Evolutionary conservation across 2,888 invertebrate genomes (phyloP).

Genomic region (Conomelus anceps): DNA sequence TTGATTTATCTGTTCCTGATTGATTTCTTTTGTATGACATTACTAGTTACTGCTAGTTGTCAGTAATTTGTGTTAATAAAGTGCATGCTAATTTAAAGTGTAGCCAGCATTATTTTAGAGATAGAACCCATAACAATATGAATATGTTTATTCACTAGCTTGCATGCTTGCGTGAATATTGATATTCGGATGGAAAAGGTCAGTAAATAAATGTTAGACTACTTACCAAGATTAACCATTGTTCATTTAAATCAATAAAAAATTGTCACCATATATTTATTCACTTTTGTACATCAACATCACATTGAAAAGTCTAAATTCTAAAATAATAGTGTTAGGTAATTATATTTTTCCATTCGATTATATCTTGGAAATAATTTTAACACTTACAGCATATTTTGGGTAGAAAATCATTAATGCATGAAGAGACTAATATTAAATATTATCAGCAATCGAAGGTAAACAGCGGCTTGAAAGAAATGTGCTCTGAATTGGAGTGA

Average conservation of each 20-base stretch:
- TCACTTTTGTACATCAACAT: neutral
- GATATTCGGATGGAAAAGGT: neutral
- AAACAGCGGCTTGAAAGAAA: no score
- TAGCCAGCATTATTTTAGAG: no score
- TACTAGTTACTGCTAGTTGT: no score
- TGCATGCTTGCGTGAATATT: no score
- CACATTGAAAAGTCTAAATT: neutral
- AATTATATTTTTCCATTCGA: neutral
- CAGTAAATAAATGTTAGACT: neutral
- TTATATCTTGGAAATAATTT: neutral
- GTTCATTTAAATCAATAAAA: neutral
- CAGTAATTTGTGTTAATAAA: no score
- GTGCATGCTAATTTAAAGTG: no score
- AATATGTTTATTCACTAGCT: no score
- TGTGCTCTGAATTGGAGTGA: no score
- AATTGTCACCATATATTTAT: neutral
- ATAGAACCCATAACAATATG: no score
- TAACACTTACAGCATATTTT: neutral
- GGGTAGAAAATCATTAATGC: neutral
- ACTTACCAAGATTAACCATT: neutral
- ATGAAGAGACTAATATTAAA: neutral
- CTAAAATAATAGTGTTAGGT: neutral
- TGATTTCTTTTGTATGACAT: no score
- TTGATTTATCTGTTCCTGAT: no score
- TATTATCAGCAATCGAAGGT: neutral